Evolutionary conservation across 2,888 invertebrate species (phyloP), one percentile per base, ranked within the genome.

Genomic region (Campaea margaritaria): DNA sequence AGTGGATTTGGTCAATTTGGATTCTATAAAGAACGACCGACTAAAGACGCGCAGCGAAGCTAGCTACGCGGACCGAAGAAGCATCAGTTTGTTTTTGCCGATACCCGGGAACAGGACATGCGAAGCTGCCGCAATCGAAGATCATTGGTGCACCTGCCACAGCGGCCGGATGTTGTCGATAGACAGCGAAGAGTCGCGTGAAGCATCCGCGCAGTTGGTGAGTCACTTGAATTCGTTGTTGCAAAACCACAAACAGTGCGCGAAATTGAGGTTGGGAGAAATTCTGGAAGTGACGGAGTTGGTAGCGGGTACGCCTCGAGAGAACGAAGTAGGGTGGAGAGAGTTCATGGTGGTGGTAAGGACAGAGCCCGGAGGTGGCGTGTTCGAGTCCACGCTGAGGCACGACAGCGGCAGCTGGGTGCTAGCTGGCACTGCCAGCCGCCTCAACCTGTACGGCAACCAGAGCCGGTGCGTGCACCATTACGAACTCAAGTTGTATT

Each of bases 61-160:
- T 0, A 61, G 79, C 11, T 91, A 92, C 46, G 79, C 78, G n/a
- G 71, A 87, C 56, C 84, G 91, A 8, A 91, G 95, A 51, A 95
- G 96, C 2, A 94, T 96, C 8, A 97, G 97, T 82, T 93, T 97
- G 47, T 97, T 98, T 81, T 84, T 95, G 21, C 94, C 95, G 0
- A 93, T 98, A 61, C 95, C 96, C 0, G 82, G 80, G 39, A 93
- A 94, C 55, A 92, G 98, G 44, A 96, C 96, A 0, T 99, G 98
- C 79, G 90, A 93, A 49, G 89, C 93, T 62, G 98, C 98, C 0
- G 95, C 93, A 0, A 97, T 99, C 59, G 94, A 95, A 0, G 94
- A 95, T 27, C 96, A 97, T 80, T 98, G 96, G 96, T 98, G 98
- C 82, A 96, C 97, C 16, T 98, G 98, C 70, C 96, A 97, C 75